Evolutionary conservation across 1,140 invertebrate genomes (phyloP).

Genomic region (Meloidogyne floridensis): DNA sequence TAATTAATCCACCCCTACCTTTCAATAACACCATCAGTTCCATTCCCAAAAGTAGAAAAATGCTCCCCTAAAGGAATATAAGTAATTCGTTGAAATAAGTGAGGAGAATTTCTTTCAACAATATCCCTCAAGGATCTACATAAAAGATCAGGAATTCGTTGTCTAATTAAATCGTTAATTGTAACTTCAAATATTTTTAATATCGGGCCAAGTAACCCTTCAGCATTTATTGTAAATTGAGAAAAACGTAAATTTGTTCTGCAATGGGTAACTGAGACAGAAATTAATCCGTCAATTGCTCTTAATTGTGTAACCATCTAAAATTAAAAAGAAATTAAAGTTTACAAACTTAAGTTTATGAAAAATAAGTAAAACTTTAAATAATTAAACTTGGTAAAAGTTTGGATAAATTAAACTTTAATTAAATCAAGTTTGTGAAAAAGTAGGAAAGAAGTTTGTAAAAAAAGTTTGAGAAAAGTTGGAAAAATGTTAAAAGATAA

Average conservation of each 20-base stretch:
- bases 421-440: no score
- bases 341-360: neutral
- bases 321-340: neutral
- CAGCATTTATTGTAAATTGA: slow-evolving; percentile 61
- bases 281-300: slow-evolving; percentile 55
- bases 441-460: no score
- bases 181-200: slow-evolving; percentile 61
- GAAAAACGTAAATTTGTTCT: slow-evolving; percentile 52
- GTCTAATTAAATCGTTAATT: slow-evolving; percentile 61
- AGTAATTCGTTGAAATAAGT: slow-evolving; percentile 52
- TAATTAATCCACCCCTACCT: slow-evolving; percentile 28
- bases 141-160: slow-evolving; percentile 58
- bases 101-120: slow-evolving; percentile 62
- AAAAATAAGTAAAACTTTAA: no score
- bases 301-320: slow-evolving; percentile 52
- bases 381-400: no score
- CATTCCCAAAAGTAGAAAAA: slow-evolving; percentile 46
- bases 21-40: slow-evolving; percentile 55
- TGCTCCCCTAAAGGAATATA: slow-evolving; percentile 55
- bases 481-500: no score
- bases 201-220: slow-evolving; percentile 58
- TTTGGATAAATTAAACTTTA: no score
- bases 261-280: slow-evolving; percentile 59
- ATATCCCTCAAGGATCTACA: slow-evolving; percentile 55
- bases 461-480: no score